Evolutionary conservation across 2,113 vertebrate genomes (phyloP).

Genomic region (Romanogobio albipinnatus): DNA sequence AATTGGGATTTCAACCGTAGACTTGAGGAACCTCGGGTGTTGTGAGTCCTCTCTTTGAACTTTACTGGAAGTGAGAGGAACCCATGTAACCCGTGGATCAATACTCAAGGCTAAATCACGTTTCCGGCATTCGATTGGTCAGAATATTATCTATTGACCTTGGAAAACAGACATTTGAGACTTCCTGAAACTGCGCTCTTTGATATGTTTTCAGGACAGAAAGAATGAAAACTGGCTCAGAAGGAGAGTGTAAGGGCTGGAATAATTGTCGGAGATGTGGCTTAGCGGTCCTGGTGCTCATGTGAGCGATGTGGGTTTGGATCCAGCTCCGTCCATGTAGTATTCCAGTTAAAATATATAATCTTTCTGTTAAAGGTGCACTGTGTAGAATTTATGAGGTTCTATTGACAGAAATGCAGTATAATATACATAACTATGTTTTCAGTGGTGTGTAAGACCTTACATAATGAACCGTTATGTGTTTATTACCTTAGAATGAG

Average conservation of each 20-base stretch:
- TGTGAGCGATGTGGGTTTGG: neutral
- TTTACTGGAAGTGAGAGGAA: constrained; percentile 15
- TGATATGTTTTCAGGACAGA: neutral
- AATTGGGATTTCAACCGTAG: neutral
- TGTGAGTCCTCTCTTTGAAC: constrained; percentile 16
- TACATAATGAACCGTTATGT: no score
- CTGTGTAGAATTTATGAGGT: no score
- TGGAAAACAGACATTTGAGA: neutral
- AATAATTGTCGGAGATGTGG: neutral
- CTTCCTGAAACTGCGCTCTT: neutral
- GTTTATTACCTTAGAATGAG: no score
- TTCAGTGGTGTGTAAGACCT: no score
- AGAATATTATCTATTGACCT: constrained; percentile 24
- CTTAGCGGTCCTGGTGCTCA: neutral
- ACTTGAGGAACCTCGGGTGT: no score
- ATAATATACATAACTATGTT: no score
- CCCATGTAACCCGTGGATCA: constrained; percentile 13
- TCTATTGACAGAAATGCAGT: no score
- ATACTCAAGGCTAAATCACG: constrained; percentile 42
- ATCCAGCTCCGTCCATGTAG: neutral
- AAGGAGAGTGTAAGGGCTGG: neutral
- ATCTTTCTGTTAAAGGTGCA: no score
- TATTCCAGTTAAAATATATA: no score
- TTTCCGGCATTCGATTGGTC: neutral
- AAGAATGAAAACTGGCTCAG: neutral